Percentiles rank a stretch among this genome's conserved stretches.
phyloP scores from a whole-genome alignment of 2,797 vertebrate species.

The Enteromius viviparus region DNA sequence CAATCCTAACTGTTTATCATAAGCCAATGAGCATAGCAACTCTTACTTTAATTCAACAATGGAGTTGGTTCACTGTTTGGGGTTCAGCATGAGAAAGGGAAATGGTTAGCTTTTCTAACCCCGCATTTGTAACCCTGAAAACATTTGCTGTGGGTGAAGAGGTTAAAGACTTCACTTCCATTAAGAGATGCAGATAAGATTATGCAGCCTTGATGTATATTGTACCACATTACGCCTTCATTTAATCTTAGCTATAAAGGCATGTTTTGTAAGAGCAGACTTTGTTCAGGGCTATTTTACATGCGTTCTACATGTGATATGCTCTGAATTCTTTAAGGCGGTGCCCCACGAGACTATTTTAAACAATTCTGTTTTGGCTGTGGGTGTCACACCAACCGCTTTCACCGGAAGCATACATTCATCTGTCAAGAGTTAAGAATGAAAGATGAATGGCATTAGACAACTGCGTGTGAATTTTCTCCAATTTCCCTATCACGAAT shows the following conservation, averaged over 20 bases:
- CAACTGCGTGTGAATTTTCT: neutral
- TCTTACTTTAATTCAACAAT: conserved; percentile 56
- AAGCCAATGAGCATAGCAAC: conserved; percentile 45
- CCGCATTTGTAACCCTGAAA: neutral
- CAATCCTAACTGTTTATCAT: conserved; percentile 52
- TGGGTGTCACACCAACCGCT: neutral
- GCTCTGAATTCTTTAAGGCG: neutral
- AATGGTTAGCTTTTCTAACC: neutral
- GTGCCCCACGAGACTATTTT: neutral
- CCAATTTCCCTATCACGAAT: neutral
- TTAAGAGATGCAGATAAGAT: conserved; percentile 51
- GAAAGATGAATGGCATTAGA: neutral
- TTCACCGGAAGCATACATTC: neutral
- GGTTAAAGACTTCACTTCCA: conserved; percentile 17
- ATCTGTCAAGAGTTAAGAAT: conserved; percentile 5
- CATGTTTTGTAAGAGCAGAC: neutral
- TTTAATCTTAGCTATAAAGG: conserved; percentile 40
- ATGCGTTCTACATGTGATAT: neutral
- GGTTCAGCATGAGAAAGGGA: conserved; percentile 13
- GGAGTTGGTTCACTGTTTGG: conserved; percentile 21
- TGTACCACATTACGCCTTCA: conserved; percentile 22
- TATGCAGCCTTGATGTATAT: conserved; percentile 16
- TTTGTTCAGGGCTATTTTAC: neutral
- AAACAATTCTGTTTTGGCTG: neutral
- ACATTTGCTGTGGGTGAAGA: conserved; percentile 15